Evolutionary conservation across 2,888 invertebrate species (phyloP).

Genomic region (Nemotelus pantherinus): DNA sequence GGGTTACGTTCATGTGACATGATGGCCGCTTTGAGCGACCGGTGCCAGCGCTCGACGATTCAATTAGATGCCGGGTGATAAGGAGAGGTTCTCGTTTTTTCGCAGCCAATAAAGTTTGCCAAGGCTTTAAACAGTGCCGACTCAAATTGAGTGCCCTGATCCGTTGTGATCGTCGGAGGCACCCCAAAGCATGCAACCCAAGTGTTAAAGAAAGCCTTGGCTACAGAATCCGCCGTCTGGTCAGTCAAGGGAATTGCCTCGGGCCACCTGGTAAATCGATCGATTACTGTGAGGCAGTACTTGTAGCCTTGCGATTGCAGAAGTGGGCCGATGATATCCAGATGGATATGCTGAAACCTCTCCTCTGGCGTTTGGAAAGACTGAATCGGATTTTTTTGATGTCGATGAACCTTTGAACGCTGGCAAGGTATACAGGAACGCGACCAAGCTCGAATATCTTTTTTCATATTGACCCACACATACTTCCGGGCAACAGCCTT

Average conservation of each 20-base stretch:
- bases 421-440: background rate
- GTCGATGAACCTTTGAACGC: conserved; percentile 1
- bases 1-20: no score
- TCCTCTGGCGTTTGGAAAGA: background rate
- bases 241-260: background rate
- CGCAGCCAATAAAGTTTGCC: background rate
- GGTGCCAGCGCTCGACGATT: no score
- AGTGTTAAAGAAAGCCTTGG: background rate
- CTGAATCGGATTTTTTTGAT: background rate
- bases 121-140: background rate
- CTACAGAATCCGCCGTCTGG: no score
- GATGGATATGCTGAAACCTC: conserved; percentile 1
- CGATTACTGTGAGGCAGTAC: conserved; percentile 4
- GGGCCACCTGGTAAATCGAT: background rate
- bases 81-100: background rate
- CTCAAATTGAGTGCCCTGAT: conserved; percentile 6
- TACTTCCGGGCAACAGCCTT: conserved; percentile 4
- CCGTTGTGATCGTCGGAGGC: background rate
- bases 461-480: conserved; percentile 1
- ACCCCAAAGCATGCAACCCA: background rate
- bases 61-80: no score
- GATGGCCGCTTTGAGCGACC: no score
- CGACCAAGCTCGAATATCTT: conserved; percentile 9
- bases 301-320: background rate
- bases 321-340: conserved; percentile 7